These are phyloP conservation scores for Ornithorhynchus anatinus DNA, from an alignment of 2,113 vertebrate genomes.

Conservation along the genomic window DNA sequence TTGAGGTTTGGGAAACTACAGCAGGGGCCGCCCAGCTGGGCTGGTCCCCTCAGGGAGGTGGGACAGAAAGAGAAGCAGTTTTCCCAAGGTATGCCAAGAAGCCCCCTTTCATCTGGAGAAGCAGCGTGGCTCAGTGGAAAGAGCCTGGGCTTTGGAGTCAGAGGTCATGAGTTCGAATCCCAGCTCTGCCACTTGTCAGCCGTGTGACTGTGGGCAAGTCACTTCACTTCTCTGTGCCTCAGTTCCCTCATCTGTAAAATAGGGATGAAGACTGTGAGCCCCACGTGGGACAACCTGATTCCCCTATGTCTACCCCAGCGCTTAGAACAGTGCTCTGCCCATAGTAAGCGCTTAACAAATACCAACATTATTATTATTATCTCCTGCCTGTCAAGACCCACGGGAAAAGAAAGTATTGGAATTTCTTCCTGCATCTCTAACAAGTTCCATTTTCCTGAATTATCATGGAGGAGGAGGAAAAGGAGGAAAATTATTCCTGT, in stretches of 20 bases:
- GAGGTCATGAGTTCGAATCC: too few species aligned
- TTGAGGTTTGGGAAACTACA: conserved; percentile 58
- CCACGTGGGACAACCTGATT: too few species aligned
- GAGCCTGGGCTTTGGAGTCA: too few species aligned
- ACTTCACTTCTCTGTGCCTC: too few species aligned
- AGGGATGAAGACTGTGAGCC: too few species aligned
- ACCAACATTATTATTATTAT: neutral
- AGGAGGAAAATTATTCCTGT: conserved; percentile 72
- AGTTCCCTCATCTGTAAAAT: too few species aligned
- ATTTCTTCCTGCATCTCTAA: conserved; percentile 51
- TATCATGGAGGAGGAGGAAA: conserved; percentile 67
- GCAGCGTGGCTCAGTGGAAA: too few species aligned
- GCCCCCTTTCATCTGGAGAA: conserved; percentile 46
- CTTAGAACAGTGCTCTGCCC: too few species aligned
- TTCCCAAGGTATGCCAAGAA: conserved; percentile 41
- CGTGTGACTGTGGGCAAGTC: too few species aligned
- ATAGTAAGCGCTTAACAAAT: too few species aligned
- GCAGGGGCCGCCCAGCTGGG: conserved; percentile 43
- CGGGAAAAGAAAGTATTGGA: conserved; percentile 13
- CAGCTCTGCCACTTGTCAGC: too few species aligned
- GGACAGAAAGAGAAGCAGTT: conserved; percentile 16
- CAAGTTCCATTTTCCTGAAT: conserved; percentile 69
- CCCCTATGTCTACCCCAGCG: too few species aligned
- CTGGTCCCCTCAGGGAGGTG: conserved; percentile 37
- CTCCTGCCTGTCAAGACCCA: conserved; percentile 43